A percentile compares a stretch with the other conserved stretches of the same genome.
phyloP scores from a whole-genome alignment of 2,888 invertebrate species.

The Drosophila atripex region DNA sequence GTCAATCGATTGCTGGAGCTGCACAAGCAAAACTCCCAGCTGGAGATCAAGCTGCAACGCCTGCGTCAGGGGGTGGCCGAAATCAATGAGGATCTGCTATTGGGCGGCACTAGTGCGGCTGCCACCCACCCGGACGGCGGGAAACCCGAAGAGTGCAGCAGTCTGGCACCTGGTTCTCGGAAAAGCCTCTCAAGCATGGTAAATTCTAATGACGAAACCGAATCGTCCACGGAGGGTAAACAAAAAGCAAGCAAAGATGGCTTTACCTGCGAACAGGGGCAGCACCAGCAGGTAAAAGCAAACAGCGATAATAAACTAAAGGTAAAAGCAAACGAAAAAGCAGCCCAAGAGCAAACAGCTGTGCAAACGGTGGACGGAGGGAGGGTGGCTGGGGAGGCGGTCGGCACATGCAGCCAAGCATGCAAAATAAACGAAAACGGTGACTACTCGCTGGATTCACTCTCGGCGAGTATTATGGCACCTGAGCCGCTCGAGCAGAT shows the following conservation, averaged over 20 bases:
- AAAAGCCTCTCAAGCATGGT: slow-evolving; percentile 52
- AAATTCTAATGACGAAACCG: slow-evolving; percentile 65
- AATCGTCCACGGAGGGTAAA: slow-evolving; percentile 54
- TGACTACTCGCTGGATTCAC: slow-evolving; percentile 61
- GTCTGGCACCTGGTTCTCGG: slow-evolving; percentile 49
- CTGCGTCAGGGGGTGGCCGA: slow-evolving; percentile 80
- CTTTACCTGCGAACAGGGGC: slow-evolving; percentile 51
- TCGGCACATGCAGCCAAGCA: slow-evolving; percentile 64
- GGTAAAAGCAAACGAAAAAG: slow-evolving; percentile 38
- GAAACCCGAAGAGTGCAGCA: slow-evolving; percentile 51
- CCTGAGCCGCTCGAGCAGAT: slow-evolving; percentile 61
- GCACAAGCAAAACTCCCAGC: slow-evolving; percentile 78
- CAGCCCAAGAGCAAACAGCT: slow-evolving; percentile 58
- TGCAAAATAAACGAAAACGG: slow-evolving; percentile 73
- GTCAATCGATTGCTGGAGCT: slow-evolving; percentile 80
- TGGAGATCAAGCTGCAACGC: slow-evolving; percentile 80
- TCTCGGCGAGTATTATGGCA: slow-evolving; percentile 67
- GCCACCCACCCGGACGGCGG: slow-evolving; percentile 49
- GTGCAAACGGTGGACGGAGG: slow-evolving; percentile 58
- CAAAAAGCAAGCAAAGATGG: slow-evolving; percentile 38
- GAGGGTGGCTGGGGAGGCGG: slow-evolving; percentile 7
- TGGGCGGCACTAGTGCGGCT: slow-evolving; percentile 59
- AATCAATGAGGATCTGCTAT: slow-evolving; percentile 82
- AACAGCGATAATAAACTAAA: slow-evolving; percentile 64
- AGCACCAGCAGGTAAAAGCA: slow-evolving; percentile 66